Evolutionary conservation across 2,888 invertebrate species (phyloP).

Genomic region (Aradus depressus): DNA sequence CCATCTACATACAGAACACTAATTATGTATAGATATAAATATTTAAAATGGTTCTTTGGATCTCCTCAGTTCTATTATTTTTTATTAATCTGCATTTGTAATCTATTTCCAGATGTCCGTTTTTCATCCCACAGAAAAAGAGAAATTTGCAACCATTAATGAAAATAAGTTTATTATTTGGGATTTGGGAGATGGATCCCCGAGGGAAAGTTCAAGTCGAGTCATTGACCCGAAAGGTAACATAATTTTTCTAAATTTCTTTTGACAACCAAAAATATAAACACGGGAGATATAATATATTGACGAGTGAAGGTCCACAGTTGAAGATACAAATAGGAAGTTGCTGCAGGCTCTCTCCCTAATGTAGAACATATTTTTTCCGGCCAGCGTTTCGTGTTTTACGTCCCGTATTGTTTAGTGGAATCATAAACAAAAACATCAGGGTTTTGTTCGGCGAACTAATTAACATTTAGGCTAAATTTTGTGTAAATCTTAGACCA

Average conservation of each 20-base stretch:
- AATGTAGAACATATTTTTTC: too few relatives aligned
- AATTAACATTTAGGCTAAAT: too few relatives aligned
- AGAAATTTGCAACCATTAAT: conserved; percentile 60
- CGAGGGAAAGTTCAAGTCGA: conserved; percentile 27
- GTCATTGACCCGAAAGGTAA: conserved; percentile 36
- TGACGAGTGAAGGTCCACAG: too few relatives aligned
- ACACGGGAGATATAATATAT: too few relatives aligned
- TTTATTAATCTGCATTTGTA: background rate
- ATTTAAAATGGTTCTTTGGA: background rate
- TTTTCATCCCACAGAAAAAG: conserved; percentile 74
- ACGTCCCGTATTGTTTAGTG: too few relatives aligned
- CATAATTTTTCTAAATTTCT: background rate
- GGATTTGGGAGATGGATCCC: conserved; percentile 50
- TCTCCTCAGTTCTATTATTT: background rate
- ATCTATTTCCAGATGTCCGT: conserved; percentile 42
- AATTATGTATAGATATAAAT: background rate
- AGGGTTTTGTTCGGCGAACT: too few relatives aligned
- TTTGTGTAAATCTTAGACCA: too few relatives aligned
- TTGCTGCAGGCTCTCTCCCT: too few relatives aligned
- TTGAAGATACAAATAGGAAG: too few relatives aligned
- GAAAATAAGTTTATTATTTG: conserved; percentile 67
- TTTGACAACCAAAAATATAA: too few relatives aligned
- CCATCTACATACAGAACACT: background rate
- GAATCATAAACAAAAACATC: too few relatives aligned
- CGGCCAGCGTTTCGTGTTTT: too few relatives aligned